Percentiles rank a stretch among this genome's conserved stretches.
Conservation (phyloP, 53 echinoderm and acorn worm genomes). For the Henricia sp. region DNA sequence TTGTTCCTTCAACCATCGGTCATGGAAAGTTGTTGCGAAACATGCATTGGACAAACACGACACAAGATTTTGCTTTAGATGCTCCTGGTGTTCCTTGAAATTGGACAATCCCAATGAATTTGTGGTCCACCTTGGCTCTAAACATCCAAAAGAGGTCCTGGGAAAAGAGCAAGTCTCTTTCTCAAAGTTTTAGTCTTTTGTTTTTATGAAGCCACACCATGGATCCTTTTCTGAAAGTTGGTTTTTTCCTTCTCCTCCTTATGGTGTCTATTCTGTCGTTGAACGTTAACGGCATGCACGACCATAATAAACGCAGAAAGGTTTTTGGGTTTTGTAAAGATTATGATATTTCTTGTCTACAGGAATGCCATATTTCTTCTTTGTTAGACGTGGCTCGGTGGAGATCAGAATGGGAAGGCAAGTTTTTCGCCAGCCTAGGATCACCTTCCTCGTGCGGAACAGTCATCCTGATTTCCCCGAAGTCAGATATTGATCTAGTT, state of each 20-base stretch:
- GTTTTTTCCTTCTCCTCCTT: neutral
- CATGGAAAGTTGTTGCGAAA: too few relatives aligned
- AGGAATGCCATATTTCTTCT: neutral
- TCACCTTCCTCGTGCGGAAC: neutral
- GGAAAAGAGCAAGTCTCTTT: neutral
- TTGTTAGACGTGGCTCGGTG: neutral
- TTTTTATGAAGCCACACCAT: neutral
- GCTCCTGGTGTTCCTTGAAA: neutral
- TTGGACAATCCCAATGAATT: neutral
- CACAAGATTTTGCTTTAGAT: neutral
- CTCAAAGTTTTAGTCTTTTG: neutral
- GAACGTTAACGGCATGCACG: constrained; percentile 23
- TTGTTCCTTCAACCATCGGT: too few relatives aligned
- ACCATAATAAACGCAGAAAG: neutral
- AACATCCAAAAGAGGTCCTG: neutral
- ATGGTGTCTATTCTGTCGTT: neutral
- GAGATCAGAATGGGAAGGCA: neutral
- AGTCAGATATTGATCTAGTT: too few relatives aligned
- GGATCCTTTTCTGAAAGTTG: too few relatives aligned
- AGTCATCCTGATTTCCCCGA: neutral
- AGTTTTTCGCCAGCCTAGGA: neutral
- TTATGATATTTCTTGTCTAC: constrained; percentile 8
- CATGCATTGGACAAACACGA: too few relatives aligned
- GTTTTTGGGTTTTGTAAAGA: constrained; percentile 14
- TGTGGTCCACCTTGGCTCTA: neutral